phyloP scores from a whole-genome alignment of 2,797 vertebrate genomes.

The Xerus rutilus region DNA sequence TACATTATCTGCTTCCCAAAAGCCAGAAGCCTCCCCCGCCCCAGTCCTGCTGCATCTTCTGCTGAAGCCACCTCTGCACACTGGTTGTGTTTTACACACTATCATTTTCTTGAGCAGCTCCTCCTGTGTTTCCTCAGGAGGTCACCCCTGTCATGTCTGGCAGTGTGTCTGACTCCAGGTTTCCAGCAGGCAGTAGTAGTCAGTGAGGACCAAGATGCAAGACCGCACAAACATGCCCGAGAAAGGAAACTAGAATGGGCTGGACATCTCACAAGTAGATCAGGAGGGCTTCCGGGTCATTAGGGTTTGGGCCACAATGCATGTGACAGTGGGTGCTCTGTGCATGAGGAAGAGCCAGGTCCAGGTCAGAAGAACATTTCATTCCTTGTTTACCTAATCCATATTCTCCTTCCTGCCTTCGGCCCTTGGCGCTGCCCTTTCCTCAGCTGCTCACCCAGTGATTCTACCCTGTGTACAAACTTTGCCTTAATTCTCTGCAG shows the following conservation, averaged over 20 bases:
- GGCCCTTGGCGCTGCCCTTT: neutral
- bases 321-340: neutral
- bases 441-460: neutral
- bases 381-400: neutral
- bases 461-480: neutral
- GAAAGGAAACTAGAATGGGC: neutral
- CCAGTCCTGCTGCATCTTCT: neutral
- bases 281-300: neutral
- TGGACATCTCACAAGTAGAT: neutral
- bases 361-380: neutral
- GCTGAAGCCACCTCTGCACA: neutral
- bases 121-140: neutral
- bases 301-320: neutral
- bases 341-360: neutral
- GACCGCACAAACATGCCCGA: neutral
- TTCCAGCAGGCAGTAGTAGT: neutral
- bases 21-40: neutral
- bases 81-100: neutral
- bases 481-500: constrained; percentile 19
- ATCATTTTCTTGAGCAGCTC: neutral
- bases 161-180: neutral
- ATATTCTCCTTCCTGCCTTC: neutral
- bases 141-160: neutral
- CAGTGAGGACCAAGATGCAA: neutral
- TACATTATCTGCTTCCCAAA: neutral